Conservation (phyloP, 2,797 vertebrate genomes). For the Pogoniulus pusillus region DNA sequence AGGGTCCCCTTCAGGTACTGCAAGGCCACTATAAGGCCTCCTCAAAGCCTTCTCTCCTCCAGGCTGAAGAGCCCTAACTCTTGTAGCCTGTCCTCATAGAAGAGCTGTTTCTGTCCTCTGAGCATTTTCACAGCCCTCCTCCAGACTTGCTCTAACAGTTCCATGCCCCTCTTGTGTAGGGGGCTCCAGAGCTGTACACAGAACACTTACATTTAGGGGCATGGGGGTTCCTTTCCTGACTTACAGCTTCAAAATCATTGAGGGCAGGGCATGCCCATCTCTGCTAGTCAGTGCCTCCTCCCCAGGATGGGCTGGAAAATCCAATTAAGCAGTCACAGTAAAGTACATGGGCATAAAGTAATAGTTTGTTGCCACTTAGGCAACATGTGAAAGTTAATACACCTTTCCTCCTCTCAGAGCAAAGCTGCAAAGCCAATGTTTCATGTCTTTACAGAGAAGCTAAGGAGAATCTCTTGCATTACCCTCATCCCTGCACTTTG, state of each 20-base stretch:
- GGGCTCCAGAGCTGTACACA: too few relatives aligned
- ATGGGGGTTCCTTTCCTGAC: neutral
- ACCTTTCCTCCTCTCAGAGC: neutral
- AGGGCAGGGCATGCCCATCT: neutral
- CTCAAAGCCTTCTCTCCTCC: too few relatives aligned
- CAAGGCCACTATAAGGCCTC: too few relatives aligned
- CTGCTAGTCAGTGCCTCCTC: neutral
- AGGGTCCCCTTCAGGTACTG: too few relatives aligned
- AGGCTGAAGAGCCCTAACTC: too few relatives aligned
- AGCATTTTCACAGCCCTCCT: too few relatives aligned
- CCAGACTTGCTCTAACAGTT: too few relatives aligned
- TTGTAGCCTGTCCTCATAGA: too few relatives aligned
- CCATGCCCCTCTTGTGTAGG: too few relatives aligned
- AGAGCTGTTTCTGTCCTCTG: too few relatives aligned
- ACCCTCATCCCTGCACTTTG: neutral
- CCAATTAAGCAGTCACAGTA: neutral
- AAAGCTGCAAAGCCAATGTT: constrained; percentile 29
- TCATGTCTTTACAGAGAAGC: neutral
- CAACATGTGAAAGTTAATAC: neutral
- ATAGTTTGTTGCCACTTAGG: neutral
- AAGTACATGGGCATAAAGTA: neutral
- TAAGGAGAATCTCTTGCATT: neutral
- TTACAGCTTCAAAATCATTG: neutral
- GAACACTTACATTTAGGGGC: neutral
- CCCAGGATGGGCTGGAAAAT: neutral